These are phyloP conservation scores for Dioctria rufipes DNA, from an alignment of 2,888 invertebrate species.

Conservation along the genomic window DNA sequence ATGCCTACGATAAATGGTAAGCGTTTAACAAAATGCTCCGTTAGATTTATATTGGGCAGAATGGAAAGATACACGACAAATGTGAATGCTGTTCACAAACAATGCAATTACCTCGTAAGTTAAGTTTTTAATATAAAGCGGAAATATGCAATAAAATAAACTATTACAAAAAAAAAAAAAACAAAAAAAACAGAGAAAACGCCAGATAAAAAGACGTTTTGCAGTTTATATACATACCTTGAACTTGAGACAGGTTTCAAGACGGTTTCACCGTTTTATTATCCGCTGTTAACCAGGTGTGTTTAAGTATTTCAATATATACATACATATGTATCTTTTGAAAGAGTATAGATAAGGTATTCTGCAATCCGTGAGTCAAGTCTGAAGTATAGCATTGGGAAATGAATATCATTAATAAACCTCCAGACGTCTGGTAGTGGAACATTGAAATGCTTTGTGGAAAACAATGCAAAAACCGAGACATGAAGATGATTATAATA, in stretches of 20 bases:
- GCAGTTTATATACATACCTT: constrained; percentile 23
- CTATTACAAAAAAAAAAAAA: neutral
- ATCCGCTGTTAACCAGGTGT: constrained; percentile 5
- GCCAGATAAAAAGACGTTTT: constrained; percentile 2
- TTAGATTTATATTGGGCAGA: too few relatives aligned
- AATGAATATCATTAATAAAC: neutral
- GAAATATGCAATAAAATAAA: too few relatives aligned
- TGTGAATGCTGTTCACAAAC: neutral
- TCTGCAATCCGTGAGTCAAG: neutral
- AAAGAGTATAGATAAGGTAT: neutral
- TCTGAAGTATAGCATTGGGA: neutral
- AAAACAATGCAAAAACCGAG: neutral
- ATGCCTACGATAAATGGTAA: neutral
- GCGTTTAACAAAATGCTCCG: neutral
- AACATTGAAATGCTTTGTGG: neutral
- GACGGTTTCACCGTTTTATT: constrained; percentile 27
- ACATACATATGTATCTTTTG: neutral
- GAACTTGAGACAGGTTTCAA: constrained; percentile 44
- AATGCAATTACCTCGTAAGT: neutral
- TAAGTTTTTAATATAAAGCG: neutral
- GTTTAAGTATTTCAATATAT: neutral
- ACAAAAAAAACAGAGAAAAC: constrained; percentile 10
- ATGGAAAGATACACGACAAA: neutral
- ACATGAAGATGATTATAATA: neutral
- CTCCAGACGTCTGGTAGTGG: neutral